Evolutionary conservation across 2,888 invertebrate species (phyloP).

Genomic region (Pristionchus entomophagus): DNA sequence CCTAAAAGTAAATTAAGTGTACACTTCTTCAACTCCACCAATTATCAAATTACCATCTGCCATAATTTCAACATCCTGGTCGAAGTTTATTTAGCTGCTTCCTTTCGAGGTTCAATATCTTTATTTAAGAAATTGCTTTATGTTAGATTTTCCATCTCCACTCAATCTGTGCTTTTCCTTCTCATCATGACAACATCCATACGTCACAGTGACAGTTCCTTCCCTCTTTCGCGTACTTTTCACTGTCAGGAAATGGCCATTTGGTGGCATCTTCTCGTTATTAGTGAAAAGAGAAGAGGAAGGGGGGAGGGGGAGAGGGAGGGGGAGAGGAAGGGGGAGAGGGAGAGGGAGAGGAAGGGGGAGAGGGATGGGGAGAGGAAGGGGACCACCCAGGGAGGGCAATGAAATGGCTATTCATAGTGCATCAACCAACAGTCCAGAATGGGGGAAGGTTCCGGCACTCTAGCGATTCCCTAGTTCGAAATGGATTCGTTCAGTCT

Average conservation of each 20-base stretch:
- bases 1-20: no score
- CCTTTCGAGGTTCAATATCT: no score
- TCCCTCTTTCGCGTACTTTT: not conserved
- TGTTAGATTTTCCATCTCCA: not conserved
- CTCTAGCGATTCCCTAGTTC: not conserved
- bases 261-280: not conserved
- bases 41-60: no score
- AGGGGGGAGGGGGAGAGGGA: no score
- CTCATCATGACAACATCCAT: not conserved
- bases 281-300: slow-evolving; percentile 7
- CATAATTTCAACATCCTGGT: no score
- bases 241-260: slow-evolving; percentile 4
- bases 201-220: slow-evolving; percentile 25
- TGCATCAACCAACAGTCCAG: not conserved
- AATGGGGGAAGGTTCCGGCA: not conserved
- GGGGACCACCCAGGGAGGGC: slow-evolving; percentile 13
- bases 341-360: no score
- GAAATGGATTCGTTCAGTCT: not conserved
- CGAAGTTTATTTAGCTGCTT: no score
- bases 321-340: no score
- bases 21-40: no score
- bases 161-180: slow-evolving; percentile 2
- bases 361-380: no score
- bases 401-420: not conserved
- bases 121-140: no score